A percentile compares a stretch with the other conserved stretches of the same genome.
Conservation (phyloP, 2,888 invertebrate species). For the Eristalis intricaria region DNA sequence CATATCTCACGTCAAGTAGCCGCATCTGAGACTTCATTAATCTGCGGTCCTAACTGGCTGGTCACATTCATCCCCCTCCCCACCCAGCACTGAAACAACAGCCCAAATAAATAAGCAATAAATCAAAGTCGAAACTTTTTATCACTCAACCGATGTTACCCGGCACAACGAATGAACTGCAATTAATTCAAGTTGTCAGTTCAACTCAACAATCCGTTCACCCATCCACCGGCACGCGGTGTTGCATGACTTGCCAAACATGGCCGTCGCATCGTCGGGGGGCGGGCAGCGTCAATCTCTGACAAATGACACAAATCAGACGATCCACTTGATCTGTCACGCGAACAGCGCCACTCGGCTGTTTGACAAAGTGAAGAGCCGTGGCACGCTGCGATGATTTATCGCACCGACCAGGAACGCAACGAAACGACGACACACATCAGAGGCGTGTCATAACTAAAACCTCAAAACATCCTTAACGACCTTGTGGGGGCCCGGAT, state of each 20-base stretch:
- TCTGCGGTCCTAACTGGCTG: background rate
- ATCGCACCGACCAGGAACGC: background rate
- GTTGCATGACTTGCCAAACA: background rate
- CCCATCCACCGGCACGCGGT: background rate
- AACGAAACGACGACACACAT: background rate
- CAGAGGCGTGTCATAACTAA: constrained; percentile 2
- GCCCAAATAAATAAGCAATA: background rate
- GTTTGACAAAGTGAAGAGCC: background rate
- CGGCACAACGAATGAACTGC: constrained; percentile 13
- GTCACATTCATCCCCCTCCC: background rate
- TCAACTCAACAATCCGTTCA: background rate
- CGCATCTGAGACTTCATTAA: background rate
- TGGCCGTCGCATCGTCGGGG: background rate
- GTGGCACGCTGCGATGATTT: background rate
- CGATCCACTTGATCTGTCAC: constrained; percentile 4
- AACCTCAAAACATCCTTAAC: constrained; percentile 25
- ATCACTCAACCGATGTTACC: constrained; percentile 6
- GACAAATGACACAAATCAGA: constrained; percentile 39
- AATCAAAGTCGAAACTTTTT: background rate
- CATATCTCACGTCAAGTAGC: background rate
- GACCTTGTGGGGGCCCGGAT: constrained; percentile 10
- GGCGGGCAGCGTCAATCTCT: constrained; percentile 5
- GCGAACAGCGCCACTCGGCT: background rate
- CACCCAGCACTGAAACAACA: background rate
- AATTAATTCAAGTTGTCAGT: constrained; percentile 25